These are phyloP conservation scores for Melipona quadrifasciata DNA, from an alignment of 1,140 invertebrate species.

Conservation along the genomic window DNA sequence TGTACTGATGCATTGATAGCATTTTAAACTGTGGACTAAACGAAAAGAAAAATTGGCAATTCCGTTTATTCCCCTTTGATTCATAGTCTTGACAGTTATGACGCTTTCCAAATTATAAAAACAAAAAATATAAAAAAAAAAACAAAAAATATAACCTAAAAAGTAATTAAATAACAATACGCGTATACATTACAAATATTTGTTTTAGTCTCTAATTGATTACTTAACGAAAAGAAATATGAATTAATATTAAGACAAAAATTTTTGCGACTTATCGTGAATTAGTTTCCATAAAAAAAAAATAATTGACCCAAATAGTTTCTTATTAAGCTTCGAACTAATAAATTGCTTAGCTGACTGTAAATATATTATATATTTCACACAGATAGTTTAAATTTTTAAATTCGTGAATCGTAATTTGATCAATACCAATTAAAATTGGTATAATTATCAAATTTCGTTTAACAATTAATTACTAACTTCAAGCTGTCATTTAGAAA, in stretches of 20 bases:
- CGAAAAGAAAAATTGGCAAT: conserved; percentile 57
- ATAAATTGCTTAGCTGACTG: not conserved
- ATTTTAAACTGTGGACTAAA: conserved; percentile 87
- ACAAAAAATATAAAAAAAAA: not conserved
- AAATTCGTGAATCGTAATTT: not conserved
- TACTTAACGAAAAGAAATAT: not conserved
- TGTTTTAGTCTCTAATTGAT: not conserved
- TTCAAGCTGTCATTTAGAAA: conserved; percentile 3
- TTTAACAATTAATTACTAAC: not conserved
- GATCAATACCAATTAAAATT: not conserved
- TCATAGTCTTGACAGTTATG: not conserved
- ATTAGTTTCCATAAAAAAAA: not conserved
- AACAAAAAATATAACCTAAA: not conserved
- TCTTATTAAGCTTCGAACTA: not conserved
- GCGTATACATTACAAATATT: not conserved
- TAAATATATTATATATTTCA: not conserved
- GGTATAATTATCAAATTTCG: not conserved
- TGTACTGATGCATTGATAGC: conserved; percentile 94
- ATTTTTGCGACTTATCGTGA: not conserved
- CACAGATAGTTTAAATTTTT: not conserved
- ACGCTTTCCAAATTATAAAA: not conserved
- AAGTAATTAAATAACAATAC: not conserved
- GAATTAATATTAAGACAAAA: not conserved
- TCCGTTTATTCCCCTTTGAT: not conserved
- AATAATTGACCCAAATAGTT: not conserved